Conservation (phyloP, 1,140 invertebrate genomes). For the Leptestheria dahalacensis region DNA sequence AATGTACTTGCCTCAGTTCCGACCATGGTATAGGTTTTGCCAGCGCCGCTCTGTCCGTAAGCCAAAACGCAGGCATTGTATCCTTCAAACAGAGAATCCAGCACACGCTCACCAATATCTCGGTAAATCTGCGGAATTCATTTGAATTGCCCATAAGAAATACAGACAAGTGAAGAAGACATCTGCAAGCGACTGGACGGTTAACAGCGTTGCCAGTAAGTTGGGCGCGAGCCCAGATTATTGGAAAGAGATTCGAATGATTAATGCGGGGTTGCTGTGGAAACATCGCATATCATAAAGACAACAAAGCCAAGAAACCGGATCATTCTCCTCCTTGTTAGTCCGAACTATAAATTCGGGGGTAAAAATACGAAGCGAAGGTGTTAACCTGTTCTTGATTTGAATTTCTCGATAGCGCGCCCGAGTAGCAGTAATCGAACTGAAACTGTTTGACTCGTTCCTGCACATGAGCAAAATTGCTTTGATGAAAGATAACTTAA, state of each 20-base stretch:
- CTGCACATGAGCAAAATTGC: constrained; percentile 14
- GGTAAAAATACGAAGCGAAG: background rate
- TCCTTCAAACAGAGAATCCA: constrained; percentile 36
- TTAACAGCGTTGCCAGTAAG: background rate
- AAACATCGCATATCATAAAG: background rate
- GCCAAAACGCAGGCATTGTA: constrained; percentile 50
- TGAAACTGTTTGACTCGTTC: constrained; percentile 17
- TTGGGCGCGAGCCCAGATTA: background rate
- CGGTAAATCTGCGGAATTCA: constrained; percentile 40
- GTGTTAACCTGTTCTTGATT: background rate
- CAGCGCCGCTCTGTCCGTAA: constrained; percentile 63
- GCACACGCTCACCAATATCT: constrained; percentile 44
- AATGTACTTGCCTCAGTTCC: constrained; percentile 33
- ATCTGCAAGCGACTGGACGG: background rate
- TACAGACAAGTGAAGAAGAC: background rate
- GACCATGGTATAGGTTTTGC: constrained; percentile 65
- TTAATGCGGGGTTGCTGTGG: background rate
- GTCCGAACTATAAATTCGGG: background rate
- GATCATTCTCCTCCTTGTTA: background rate
- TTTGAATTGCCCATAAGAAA: background rate
- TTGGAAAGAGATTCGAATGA: background rate
- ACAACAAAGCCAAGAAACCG: background rate
- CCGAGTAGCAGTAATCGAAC: constrained; percentile 21
- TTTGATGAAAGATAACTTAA: constrained; percentile 14
- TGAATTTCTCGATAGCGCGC: constrained; percentile 4